phyloP scores from a whole-genome alignment of 2,888 invertebrate species.

The Mesochorus sp. region DNA sequence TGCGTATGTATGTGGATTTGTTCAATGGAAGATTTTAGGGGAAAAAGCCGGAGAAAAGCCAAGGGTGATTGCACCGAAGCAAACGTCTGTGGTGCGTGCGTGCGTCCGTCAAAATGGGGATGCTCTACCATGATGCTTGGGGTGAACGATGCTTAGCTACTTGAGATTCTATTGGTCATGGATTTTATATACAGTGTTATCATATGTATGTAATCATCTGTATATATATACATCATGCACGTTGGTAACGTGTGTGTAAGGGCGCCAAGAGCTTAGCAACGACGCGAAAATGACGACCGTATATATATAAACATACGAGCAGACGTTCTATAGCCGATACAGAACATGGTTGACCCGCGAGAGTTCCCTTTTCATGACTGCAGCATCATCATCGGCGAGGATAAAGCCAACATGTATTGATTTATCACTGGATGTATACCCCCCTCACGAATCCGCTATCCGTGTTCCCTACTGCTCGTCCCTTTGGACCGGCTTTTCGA shows the following conservation, averaged over 20 bases:
- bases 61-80: slow-evolving; percentile 52
- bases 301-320: slow-evolving; percentile 56
- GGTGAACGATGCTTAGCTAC: slow-evolving; percentile 24
- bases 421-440: slow-evolving; percentile 61
- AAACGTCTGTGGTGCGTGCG: slow-evolving; percentile 50
- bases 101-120: slow-evolving; percentile 43
- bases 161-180: slow-evolving; percentile 33
- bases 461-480: background rate
- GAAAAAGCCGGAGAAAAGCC: slow-evolving; percentile 25
- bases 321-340: slow-evolving; percentile 52
- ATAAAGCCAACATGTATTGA: slow-evolving; percentile 61
- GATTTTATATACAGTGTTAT: background rate
- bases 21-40: slow-evolving; percentile 43
- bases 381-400: slow-evolving; percentile 53
- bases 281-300: slow-evolving; percentile 61
- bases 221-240: background rate
- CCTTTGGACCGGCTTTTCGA: slow-evolving; percentile 1
- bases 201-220: background rate
- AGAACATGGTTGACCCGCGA: slow-evolving; percentile 54
- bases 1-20: slow-evolving; percentile 62
- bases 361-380: slow-evolving; percentile 34
- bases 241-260: background rate
- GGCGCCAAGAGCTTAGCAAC: slow-evolving; percentile 25
- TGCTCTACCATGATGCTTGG: background rate
- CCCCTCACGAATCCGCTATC: background rate